phyloP scores from a whole-genome alignment of 2,113 vertebrate species.

The Phyllostomus hastatus region DNA sequence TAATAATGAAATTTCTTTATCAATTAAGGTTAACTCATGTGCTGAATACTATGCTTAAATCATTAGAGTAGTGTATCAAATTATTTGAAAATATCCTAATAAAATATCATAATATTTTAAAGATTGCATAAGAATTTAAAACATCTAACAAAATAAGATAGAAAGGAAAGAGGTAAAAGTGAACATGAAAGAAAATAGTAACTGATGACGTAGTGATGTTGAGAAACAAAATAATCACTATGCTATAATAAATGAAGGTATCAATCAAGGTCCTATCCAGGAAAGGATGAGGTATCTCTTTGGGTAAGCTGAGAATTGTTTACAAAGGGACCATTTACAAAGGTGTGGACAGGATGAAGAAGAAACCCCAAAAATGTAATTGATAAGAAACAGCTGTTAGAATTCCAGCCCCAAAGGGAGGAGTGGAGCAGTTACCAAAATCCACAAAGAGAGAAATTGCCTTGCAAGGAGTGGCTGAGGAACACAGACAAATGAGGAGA shows the following conservation, averaged over 20 bases:
- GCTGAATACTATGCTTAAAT: neutral
- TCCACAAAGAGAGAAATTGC: neutral
- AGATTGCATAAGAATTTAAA: neutral
- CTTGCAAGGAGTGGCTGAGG: neutral
- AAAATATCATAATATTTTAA: neutral
- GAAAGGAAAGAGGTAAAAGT: neutral
- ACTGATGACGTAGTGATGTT: neutral
- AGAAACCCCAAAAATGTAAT: neutral
- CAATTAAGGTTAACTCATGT: neutral
- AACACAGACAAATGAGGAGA: neutral
- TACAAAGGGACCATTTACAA: neutral
- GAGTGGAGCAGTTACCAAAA: neutral
- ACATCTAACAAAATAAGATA: neutral
- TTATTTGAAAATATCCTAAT: neutral
- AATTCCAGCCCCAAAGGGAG: neutral
- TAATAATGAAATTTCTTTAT: neutral
- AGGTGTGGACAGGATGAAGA: neutral
- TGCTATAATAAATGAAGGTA: neutral
- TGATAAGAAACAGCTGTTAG: neutral
- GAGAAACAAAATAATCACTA: neutral
- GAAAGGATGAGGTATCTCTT: neutral
- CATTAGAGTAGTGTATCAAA: neutral
- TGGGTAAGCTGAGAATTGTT: neutral
- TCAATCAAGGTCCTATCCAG: neutral
- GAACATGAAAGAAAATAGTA: neutral